phyloP scores from a whole-genome alignment of 1,140 invertebrate genomes.

The Brachionus rotundiformis region DNA sequence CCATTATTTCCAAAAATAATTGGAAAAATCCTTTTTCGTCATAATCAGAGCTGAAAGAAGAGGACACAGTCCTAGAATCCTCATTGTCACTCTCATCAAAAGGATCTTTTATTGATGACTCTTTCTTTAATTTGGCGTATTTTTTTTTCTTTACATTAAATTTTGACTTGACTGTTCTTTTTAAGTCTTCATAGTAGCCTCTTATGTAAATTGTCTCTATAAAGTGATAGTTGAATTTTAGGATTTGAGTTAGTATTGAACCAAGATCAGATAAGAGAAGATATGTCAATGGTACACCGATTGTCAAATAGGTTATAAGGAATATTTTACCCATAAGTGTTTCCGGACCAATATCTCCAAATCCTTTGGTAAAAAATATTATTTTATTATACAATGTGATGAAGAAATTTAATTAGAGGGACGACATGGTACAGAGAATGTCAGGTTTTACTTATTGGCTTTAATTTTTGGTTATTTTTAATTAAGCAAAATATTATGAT shows the following conservation, averaged over 20 bases:
- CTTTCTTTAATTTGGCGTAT: background rate
- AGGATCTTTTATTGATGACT: constrained; percentile 15
- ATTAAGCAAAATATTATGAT: no score
- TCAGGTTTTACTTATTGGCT: no score
- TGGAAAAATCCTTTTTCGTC: constrained; percentile 14
- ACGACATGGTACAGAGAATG: background rate
- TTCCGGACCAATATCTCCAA: constrained; percentile 66
- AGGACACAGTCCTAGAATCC: background rate
- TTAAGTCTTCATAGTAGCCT: constrained; percentile 32
- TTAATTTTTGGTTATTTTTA: no score
- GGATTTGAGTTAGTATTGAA: constrained; percentile 32
- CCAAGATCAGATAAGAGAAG: constrained; percentile 51
- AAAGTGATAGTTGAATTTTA: constrained; percentile 37
- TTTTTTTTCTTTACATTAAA: constrained; percentile 26
- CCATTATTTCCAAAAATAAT: constrained; percentile 14
- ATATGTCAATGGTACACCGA: constrained; percentile 58
- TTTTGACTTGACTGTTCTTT: constrained; percentile 4
- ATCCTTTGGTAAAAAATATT: constrained; percentile 56
- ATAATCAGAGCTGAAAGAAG: background rate
- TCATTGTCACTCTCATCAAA: constrained; percentile 26
- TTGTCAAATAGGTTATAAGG: constrained; percentile 63
- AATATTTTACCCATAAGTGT: constrained; percentile 64
- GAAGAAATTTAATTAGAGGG: background rate
- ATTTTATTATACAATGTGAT: no score
- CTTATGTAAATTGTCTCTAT: background rate